A percentile compares a stretch with the other conserved stretches of the same genome.
These are phyloP conservation scores for Syncerus caffer DNA, from an alignment of 2,797 vertebrate genomes.

Conservation along the genomic window DNA sequence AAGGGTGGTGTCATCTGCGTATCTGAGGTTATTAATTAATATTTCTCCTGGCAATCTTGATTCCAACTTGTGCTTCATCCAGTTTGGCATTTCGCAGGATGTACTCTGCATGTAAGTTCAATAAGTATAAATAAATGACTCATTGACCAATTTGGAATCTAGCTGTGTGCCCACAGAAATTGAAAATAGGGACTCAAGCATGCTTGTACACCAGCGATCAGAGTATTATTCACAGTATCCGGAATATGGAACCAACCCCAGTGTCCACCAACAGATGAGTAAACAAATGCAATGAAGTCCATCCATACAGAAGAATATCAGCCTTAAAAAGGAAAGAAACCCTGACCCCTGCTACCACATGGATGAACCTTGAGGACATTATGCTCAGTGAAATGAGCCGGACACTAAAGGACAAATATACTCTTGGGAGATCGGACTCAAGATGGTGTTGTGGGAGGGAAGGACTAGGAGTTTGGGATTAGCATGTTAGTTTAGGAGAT, in stretches of 20 bases:
- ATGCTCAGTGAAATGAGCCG: rapidly evolving
- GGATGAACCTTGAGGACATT: too few species aligned
- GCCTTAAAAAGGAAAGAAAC: neutral
- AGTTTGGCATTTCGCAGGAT: rapidly evolving
- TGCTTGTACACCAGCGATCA: neutral
- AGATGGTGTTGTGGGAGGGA: neutral
- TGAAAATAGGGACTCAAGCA: neutral
- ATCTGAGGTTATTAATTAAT: neutral
- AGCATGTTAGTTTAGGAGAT: neutral
- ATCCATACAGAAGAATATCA: rapidly evolving
- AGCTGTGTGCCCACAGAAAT: neutral
- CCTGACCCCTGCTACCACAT: rapidly evolving
- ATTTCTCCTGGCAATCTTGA: neutral
- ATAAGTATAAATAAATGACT: neutral
- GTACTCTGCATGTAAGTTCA: neutral
- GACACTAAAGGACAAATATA: neutral
- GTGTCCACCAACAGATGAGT: neutral
- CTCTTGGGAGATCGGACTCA: neutral
- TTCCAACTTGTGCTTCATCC: neutral
- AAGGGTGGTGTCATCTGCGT: neutral
- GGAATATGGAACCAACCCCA: neutral
- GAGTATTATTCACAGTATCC: rapidly evolving
- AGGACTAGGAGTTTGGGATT: neutral
- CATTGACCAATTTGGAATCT: neutral
- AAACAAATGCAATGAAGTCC: rapidly evolving